Percentiles rank a stretch among this genome's conserved stretches.
Conservation (phyloP, 2,113 vertebrate species). For the Phoxinus phoxinus region DNA sequence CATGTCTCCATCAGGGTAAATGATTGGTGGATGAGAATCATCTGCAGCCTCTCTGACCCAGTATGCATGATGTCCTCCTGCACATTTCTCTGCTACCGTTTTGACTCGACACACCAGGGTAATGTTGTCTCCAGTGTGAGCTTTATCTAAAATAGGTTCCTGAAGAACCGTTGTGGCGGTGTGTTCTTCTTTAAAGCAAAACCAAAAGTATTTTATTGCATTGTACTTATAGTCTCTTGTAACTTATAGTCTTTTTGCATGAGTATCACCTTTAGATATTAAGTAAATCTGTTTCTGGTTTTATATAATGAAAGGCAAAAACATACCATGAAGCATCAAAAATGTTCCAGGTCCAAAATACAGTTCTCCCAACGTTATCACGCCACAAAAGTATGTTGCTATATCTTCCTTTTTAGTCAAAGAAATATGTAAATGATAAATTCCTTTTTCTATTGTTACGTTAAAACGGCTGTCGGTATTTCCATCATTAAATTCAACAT, state of each 20-base stretch:
- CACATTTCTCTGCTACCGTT: background rate
- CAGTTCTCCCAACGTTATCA: constrained; percentile 24
- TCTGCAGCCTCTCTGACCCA: constrained; percentile 46
- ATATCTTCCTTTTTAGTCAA: background rate
- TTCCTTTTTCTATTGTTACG: background rate
- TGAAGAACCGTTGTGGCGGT: constrained; percentile 8
- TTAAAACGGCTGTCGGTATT: constrained; percentile 8
- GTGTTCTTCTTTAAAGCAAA: constrained; percentile 13
- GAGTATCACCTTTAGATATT: background rate
- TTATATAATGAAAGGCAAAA: background rate
- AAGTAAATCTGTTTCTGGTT: too few relatives aligned
- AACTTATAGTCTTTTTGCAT: background rate
- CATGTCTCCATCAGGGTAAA: constrained; percentile 34
- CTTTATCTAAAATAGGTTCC: constrained; percentile 11
- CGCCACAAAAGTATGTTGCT: constrained; percentile 58
- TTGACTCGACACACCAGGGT: constrained; percentile 41
- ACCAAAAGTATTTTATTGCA: background rate
- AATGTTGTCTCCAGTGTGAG: constrained; percentile 43
- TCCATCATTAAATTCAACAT: background rate
- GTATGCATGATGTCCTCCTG: background rate
- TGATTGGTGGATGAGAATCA: constrained; percentile 37
- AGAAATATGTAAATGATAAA: constrained; percentile 44
- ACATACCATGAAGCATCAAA: constrained; percentile 31
- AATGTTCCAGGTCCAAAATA: constrained; percentile 46
- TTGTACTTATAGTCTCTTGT: background rate